Conservation (phyloP, 2,113 vertebrate genomes). For the Himantopus leucocephalus region DNA sequence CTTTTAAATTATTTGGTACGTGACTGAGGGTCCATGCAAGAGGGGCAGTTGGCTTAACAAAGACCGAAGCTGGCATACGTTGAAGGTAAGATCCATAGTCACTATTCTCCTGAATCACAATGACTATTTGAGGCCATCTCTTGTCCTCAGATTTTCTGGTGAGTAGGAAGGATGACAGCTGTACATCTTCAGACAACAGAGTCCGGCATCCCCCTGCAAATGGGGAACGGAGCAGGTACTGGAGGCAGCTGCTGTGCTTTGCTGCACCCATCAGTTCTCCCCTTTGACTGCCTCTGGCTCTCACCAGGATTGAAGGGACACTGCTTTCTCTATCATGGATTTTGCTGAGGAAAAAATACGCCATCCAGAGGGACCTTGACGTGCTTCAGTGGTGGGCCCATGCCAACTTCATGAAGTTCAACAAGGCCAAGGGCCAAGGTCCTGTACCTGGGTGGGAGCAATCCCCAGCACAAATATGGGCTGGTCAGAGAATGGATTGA, state of each 20-base stretch:
- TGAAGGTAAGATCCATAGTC: neutral
- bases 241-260: neutral
- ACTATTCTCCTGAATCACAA: neutral
- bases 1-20: rapidly evolving
- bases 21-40: neutral
- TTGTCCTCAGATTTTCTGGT: neutral
- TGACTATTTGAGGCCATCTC: neutral
- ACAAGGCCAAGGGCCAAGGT: no score
- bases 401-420: no score
- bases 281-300: neutral
- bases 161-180: neutral
- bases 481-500: no score
- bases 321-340: neutral
- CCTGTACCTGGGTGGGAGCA: no score
- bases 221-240: neutral
- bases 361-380: no score
- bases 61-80: neutral
- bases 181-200: no score
- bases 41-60: neutral
- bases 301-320: rapidly evolving
- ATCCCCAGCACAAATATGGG: no score
- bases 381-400: no score
- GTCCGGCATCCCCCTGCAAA: neutral
- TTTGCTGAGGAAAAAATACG: neutral
- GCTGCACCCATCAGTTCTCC: rapidly evolving